Base-by-base conservation (phyloP, 2,113 vertebrate genomes). In the Lonchura striata region DNA sequence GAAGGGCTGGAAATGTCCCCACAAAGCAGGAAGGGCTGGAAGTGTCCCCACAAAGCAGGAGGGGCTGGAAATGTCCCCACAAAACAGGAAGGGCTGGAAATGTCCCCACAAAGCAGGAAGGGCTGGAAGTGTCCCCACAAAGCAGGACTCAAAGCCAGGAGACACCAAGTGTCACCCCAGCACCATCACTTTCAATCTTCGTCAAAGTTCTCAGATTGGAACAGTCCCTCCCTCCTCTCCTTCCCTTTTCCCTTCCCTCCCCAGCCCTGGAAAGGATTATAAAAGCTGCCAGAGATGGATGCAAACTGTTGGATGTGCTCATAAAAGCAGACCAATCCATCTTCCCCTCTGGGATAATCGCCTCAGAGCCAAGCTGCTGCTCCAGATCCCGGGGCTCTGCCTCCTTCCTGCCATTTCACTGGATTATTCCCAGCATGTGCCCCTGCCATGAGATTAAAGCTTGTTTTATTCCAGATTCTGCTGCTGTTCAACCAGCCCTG, bases 361-460 rank as follows among this genome's bases (percentile, higher is more conserved):
- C 82, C 92, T 95, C 81, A 86, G 70, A 74, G 28, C 50, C 35
- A 1, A 70, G 89, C 92, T 88, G 94, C 64, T 68, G 94, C 68
- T 75, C 79, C 27, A 41, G 12, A 70, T 85, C 13, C 46, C 5
- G 5, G 0, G 91, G 91, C 85, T 88, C 31, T 54, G 75, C 82
- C 81, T 80, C 87, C 87, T 25, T 35, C 81, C 85, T 61, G n/a
- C 41, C 81, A 18, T 80, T 87, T 28, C 81, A 2, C 82, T 4
- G 77, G 92, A 91, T 96, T 80, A 86, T 86, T 71, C 13, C 89
- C 0, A 1, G 4, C 44, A 47, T 76, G 39, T 3, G 77, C 69
- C 88, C 31, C 10, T 2, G 27, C 87, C 30, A 37, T 0, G 41
- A 42, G 89, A 90, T 83, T 77, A 77, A 19, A 83, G 79, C 50